These are phyloP conservation scores for Puffinus mauretanicus DNA, from an alignment of 2,113 vertebrate species.

Conservation along the genomic window DNA sequence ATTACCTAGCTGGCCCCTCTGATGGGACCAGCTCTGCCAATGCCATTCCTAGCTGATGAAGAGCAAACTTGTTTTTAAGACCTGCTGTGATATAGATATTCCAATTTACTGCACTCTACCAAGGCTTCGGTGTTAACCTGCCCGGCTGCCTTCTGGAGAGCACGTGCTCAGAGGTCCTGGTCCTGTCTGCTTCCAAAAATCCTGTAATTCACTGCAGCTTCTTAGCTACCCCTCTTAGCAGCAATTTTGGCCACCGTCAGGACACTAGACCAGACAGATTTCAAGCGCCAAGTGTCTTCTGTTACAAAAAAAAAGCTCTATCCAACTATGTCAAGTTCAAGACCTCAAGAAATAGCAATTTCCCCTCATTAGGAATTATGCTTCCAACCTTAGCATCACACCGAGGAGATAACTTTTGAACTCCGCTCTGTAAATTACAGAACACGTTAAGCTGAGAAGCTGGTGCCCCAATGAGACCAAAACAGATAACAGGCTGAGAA, in stretches of 20 bases:
- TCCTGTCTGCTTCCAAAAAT: neutral
- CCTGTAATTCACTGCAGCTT: neutral
- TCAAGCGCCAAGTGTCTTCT: neutral
- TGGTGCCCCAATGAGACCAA: neutral
- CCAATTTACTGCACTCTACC: neutral
- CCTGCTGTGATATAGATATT: neutral
- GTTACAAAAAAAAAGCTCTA: neutral
- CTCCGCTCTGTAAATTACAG: slow-evolving; percentile 5
- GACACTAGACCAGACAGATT: neutral
- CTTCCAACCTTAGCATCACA: neutral
- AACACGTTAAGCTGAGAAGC: neutral
- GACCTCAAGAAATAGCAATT: neutral
- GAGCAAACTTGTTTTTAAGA: neutral
- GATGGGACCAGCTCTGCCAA: neutral
- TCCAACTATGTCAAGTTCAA: neutral
- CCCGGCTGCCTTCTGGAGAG: neutral
- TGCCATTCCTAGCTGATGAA: neutral
- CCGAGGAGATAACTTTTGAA: slow-evolving; percentile 23
- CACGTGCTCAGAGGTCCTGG: neutral
- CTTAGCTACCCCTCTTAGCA: neutral
- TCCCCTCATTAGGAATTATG: slow-evolving; percentile 40
- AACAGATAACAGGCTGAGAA: slow-evolving; percentile 35
- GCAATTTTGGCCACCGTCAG: neutral
- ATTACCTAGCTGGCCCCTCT: neutral
- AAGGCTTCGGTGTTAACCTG: neutral